Percentiles rank a stretch among this genome's conserved stretches.
Evolutionary conservation across 2,888 invertebrate species (phyloP).

Genomic region (Pammene fasciana): DNA sequence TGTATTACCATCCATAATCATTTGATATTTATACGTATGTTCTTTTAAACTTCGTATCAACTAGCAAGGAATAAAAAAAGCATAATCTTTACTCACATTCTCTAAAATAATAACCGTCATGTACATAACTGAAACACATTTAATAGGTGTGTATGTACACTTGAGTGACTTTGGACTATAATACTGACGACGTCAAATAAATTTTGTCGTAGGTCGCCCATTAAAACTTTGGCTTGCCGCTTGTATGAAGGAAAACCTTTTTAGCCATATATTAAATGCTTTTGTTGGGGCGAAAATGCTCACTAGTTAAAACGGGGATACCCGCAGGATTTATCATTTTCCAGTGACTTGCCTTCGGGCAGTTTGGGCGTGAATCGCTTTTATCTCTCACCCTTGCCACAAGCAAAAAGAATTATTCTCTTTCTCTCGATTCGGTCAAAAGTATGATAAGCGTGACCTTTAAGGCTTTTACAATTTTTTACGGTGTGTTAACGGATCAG

Average conservation of each 20-base stretch:
- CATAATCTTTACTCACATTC: too few relatives aligned
- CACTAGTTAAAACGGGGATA: conserved; percentile 54
- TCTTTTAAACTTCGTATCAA: too few relatives aligned
- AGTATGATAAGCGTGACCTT: conserved; percentile 51
- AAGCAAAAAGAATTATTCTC: conserved; percentile 52
- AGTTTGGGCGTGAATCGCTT: conserved; percentile 52
- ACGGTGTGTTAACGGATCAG: conserved; percentile 35
- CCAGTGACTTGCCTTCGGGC: conserved; percentile 54
- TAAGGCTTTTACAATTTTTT: conserved; percentile 44
- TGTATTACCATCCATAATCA: too few relatives aligned
- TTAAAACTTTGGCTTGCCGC: conserved; percentile 37
- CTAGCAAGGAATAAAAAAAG: too few relatives aligned
- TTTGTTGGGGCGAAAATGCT: conserved; percentile 49
- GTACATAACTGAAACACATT: conserved; percentile 7
- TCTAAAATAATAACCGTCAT: background rate
- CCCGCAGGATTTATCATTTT: conserved; percentile 59
- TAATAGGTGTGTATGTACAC: background rate
- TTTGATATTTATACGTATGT: too few relatives aligned
- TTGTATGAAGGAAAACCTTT: conserved; percentile 39
- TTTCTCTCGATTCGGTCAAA: conserved; percentile 49
- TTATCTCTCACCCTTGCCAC: conserved; percentile 52
- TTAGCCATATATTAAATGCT: conserved; percentile 39
- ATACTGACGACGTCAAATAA: conserved; percentile 40
- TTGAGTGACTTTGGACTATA: conserved; percentile 31
- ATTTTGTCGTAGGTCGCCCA: conserved; percentile 33